Evolutionary conservation across 2,113 vertebrate genomes (phyloP), one percentile per base, ranked within the genome.

Genomic region (Phalacrocorax pelagicus): DNA sequence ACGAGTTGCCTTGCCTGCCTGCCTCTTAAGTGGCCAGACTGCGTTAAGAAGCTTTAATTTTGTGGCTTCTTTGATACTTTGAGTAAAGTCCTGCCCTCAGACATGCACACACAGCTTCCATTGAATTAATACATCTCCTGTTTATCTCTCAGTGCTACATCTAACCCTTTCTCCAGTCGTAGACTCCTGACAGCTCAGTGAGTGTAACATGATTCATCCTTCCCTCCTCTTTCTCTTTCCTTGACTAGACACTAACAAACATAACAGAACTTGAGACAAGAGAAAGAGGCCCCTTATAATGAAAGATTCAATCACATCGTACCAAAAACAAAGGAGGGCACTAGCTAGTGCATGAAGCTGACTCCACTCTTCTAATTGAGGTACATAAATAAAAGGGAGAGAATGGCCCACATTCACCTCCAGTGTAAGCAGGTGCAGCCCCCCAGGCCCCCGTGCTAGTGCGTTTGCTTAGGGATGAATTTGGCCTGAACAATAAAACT

Each of bases 21-120:
- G 55, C 78, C 87, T 92, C 81, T 91, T 94, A 96, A 91, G 95
- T 94, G 94, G 86, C 55, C 92, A 95, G 86, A 73, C 91, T 82
- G 78, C 3, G 2, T 72, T 81, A 88, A 89, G 83, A n/a, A 80
- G 74, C 54, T 91, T 95, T 86, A 67, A 91, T 96, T 94, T 94
- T 95, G 95, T 96, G 97, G 92, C 91, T 96, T 82, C 95, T 96
- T 96, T 96, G 89, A 96, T 94, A 95, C n/a, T 80, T 54, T 36
- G 67, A 95, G 85, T 47, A 51, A 74, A 95, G 67, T 88, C 47
- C 79, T 93, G 54, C 78, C 81, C 79, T 91, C 81, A 95, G 92
- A 96, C 86, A 94, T 36, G 69, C 65, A 92, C 83, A n/a, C 46
- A 90, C 82, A 38, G 71, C 81, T 47, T 82, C 74, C 59, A 51